phyloP scores from a whole-genome alignment of 2,888 invertebrate species.

The Cephus spinipes region DNA sequence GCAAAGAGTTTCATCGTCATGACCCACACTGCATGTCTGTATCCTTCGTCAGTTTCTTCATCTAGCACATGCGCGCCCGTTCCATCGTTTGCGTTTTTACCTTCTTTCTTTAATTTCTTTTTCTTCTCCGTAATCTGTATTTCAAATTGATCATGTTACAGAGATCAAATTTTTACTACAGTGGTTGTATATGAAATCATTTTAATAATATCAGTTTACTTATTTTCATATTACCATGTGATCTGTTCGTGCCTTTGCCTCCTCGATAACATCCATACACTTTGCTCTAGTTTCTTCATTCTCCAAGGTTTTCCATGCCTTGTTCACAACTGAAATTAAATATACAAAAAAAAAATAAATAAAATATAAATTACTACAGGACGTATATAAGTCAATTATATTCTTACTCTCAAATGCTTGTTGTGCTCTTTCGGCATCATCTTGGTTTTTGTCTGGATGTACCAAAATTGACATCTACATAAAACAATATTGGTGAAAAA shows the following conservation, averaged over 20 bases:
- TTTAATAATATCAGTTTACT: not conserved
- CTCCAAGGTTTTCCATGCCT: constrained; percentile 95
- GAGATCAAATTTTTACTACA: not conserved
- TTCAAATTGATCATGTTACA: not conserved
- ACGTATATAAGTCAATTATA: not conserved
- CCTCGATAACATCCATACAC: constrained; percentile 96
- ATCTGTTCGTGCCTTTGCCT: constrained; percentile 94
- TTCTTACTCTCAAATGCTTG: constrained; percentile 82
- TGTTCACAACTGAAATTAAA: constrained; percentile 79
- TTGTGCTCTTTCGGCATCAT: constrained; percentile 94
- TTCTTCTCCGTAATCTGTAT: constrained; percentile 89
- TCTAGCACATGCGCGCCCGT: constrained; percentile 77
- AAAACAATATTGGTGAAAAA: constrained; percentile 21
- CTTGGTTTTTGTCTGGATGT: constrained; percentile 99
- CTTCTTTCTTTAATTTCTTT: constrained; percentile 94
- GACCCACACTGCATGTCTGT: constrained; percentile 95
- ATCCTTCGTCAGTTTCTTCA: constrained; percentile 86
- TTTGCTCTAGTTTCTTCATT: constrained; percentile 93
- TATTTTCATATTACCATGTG: constrained; percentile 77
- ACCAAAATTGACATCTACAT: constrained; percentile 91
- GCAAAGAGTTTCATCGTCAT: constrained; percentile 98
- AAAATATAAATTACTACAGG: not conserved
- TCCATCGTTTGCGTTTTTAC: constrained; percentile 69
- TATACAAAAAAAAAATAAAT: constrained; percentile 3
- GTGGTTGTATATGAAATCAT: not conserved